Evolutionary conservation across 2,113 vertebrate genomes (phyloP), one percentile per base, ranked within the genome.

Genomic region (Oreochromis spilurus): DNA sequence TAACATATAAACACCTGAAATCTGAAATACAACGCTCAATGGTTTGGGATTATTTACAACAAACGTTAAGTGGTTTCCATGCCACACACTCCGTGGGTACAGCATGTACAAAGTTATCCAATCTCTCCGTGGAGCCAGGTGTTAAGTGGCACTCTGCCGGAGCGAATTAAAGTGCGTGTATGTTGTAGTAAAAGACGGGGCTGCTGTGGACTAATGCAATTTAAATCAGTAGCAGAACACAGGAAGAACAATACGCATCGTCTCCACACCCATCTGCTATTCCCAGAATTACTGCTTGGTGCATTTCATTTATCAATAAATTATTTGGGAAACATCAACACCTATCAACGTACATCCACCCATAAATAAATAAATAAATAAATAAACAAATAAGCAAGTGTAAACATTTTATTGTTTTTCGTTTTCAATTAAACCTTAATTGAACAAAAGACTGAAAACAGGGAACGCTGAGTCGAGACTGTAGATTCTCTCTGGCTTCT

Each of bases 361-460:
- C n/a, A 9, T 4, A 40, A 43, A 40, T 1, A 16, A 1, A 70
- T 1, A 26, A 26, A 26, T 3, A 26, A 26, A 26, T 26, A 26
- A 10, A 60, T 58, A 70, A 65, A 65, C 36, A 65, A 38, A 13
- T 13, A 65, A 38, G 10, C 60, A 65, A 65, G 4, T n/a, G n/a
- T n/a, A n/a, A n/a, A n/a, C n/a, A n/a, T 34, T 60, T 60, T 58
- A 0, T 60, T 60, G 29, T 60, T 60, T 60, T 53, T 53, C 52
- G 5, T n/a, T 50, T 50, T 50, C 48, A 50, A 19, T 17, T 50
- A 17, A 50, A 6, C 6, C 45, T 48, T 48, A 17, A 17, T 17
- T 48, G 45, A 93, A 84, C 24, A 89, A 91, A 93, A 89, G 85
- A 67, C 84, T 91, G 93, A 93, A 94, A 91, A 88, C 81, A 36